Conservation (phyloP, 2,113 vertebrate species). For the Silurus glanis region DNA sequence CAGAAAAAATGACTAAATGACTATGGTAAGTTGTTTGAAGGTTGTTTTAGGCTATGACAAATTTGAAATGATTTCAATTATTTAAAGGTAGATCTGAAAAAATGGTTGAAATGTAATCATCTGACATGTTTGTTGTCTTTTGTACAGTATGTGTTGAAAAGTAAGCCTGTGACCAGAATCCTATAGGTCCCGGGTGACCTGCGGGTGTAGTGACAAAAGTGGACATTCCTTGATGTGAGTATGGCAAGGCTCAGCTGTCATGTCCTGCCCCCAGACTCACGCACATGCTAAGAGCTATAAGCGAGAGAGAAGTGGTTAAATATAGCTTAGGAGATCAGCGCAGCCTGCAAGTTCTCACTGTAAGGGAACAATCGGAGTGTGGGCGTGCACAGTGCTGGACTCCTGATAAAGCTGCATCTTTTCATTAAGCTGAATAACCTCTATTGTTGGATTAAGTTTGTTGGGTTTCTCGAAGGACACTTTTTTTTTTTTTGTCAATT, state of each 20-base stretch:
- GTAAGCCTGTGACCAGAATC: neutral
- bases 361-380: conserved; percentile 57
- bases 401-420: conserved; percentile 50
- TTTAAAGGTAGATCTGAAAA: neutral
- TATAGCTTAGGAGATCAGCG: conserved; percentile 62
- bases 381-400: conserved; percentile 54
- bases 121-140: neutral
- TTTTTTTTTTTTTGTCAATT: conserved; percentile 8
- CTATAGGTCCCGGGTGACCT: conserved; percentile 8
- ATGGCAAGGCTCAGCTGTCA: conserved; percentile 55
- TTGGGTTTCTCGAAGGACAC: conserved; percentile 17
- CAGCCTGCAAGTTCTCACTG: conserved; percentile 61
- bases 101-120: conserved; percentile 1
- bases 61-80: neutral
- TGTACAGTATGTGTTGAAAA: neutral
- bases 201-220: conserved; percentile 32
- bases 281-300: conserved; percentile 68
- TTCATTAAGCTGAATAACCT: conserved; percentile 28
- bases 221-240: conserved; percentile 35
- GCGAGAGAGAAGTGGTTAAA: conserved; percentile 67
- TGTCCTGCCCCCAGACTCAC: conserved; percentile 44
- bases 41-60: neutral
- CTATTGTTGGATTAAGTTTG: neutral
- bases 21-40: conserved; percentile 10
- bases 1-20: neutral